Evolutionary conservation across 2,113 vertebrate species (phyloP).

Genomic region (Pteruthius melanotis): DNA sequence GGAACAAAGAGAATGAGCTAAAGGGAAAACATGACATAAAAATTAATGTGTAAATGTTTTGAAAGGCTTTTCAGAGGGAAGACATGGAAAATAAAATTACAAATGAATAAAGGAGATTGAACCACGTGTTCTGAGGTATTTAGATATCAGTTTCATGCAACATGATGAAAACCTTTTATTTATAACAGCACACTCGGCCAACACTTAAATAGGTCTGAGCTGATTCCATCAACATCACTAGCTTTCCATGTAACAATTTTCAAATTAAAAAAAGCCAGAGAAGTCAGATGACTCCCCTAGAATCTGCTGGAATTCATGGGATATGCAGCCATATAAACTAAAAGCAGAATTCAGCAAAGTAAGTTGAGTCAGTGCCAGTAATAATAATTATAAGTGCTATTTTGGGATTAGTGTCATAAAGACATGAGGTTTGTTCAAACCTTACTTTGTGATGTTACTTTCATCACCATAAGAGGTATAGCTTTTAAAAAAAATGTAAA

Average conservation of each 20-base stretch:
- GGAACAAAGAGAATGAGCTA: not conserved
- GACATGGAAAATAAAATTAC: not conserved
- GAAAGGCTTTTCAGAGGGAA: not conserved
- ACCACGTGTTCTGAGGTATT: not conserved
- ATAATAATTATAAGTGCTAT: not conserved
- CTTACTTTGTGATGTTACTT: not conserved
- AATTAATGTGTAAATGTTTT: not conserved
- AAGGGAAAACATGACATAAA: not conserved
- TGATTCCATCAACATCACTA: not conserved
- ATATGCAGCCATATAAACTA: not conserved
- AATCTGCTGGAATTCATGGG: not conserved
- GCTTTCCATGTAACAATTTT: not conserved
- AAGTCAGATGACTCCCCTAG: not conserved
- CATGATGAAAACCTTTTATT: conserved; percentile 37
- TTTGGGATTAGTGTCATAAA: not conserved
- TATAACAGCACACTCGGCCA: not conserved
- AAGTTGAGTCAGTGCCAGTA: not conserved
- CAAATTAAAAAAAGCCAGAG: not conserved
- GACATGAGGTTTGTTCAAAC: not conserved
- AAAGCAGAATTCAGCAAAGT: not conserved
- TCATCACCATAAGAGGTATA: not conserved
- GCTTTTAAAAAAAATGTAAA: not conserved
- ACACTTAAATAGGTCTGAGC: conserved; percentile 1
- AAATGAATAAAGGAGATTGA: not conserved
- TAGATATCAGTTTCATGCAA: not conserved